Evolutionary conservation across 2,888 invertebrate species (phyloP).

Genomic region (Gandaritis pyraliata): DNA sequence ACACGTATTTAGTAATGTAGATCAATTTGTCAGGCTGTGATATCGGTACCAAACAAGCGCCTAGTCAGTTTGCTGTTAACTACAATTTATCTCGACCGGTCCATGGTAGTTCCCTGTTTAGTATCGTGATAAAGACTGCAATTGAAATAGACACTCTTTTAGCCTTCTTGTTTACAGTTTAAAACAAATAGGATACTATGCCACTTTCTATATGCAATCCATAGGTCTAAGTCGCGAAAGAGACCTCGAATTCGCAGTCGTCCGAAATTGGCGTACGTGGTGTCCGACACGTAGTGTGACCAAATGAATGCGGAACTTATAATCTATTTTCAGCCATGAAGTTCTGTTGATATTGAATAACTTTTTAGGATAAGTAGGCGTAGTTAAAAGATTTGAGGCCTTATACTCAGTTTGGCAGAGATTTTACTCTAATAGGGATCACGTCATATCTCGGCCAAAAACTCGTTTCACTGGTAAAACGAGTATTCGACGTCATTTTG

Average conservation of each 20-base stretch:
- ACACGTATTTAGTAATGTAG: conserved; percentile 16
- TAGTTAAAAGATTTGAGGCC: no score
- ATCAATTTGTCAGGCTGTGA: conserved; percentile 63
- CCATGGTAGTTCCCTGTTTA: conserved; percentile 58
- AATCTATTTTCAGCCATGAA: no score
- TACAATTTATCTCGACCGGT: conserved; percentile 60
- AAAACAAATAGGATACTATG: neutral
- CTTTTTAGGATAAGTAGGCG: neutral
- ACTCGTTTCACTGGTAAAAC: no score
- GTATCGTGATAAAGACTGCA: conserved; percentile 55
- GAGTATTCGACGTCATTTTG: no score
- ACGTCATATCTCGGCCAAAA: no score
- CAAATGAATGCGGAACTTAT: no score
- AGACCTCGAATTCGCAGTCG: conserved; percentile 3
- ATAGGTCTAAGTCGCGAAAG: neutral
- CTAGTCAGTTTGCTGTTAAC: conserved; percentile 56
- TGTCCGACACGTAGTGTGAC: no score
- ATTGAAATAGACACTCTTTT: conserved; percentile 21
- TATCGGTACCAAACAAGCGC: conserved; percentile 61
- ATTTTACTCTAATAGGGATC: no score
- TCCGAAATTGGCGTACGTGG: neutral
- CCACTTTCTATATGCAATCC: neutral
- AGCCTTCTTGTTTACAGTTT: conserved; percentile 1
- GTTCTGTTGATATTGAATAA: neutral
- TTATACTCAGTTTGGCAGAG: no score